Evolutionary conservation across 2,797 vertebrate species (phyloP), one percentile per base, ranked within the genome.

Genomic region (Triplophysa yarkandensis): DNA sequence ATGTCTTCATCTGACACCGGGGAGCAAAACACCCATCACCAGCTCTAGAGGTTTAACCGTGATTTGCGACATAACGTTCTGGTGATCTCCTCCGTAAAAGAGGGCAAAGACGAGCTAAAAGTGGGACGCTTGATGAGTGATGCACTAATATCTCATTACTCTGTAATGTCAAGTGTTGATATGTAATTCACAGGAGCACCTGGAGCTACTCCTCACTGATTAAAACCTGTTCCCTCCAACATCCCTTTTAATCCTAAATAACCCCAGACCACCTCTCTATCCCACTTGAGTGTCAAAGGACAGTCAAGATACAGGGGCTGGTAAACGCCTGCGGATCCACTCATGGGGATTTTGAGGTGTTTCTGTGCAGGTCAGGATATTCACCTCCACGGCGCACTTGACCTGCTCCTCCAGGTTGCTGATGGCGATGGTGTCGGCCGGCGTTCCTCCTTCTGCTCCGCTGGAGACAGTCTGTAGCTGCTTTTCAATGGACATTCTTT

Each of bases 321-420:
- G 50, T 28, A 65, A 74, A 52, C 6, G 48, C 52, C 52, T 66
- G 71, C 23, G 52, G 39, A 14, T 19, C 1, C 2, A n/a, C 30
- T 71, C 5, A 10, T n/a, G 23, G 14, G 60, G 41, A 23, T 55
- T 54, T 64, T 19, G 43, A 75, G 41, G 30, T 32, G 32, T 55
- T n/a, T 36, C 21, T 48, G 21, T 23, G 41, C 55, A 13, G 61
- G 71, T 65, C 61, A 23, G 50, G 36, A 74, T 84, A 77, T 88
- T 82, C 64, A 98, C 97, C 89, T 95, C 88, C 77, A 92, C 92
- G 61, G 87, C 90, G 79, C 95, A 87, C 55, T 90, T 90, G 63
- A 98, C 81, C 13, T 98, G 96, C 39, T 98, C 94, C 78, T 94
- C 92, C 66, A 98, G 93, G 80, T 93, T 94, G 88, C 57, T 92